Evolutionary conservation across 2,888 invertebrate species (phyloP).

Genomic region (Girardia tigrina): DNA sequence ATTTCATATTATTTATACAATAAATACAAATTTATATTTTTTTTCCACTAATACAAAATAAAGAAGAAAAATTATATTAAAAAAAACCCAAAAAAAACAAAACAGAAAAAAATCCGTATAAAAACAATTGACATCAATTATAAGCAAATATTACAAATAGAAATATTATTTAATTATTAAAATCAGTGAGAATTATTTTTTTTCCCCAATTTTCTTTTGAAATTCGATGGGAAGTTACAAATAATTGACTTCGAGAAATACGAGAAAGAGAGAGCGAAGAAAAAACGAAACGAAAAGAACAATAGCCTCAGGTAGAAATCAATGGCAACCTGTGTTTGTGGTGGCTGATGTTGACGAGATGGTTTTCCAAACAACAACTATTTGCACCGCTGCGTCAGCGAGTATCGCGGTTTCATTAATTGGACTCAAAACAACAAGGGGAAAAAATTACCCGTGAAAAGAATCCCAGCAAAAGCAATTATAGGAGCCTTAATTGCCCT

Average conservation of each 20-base stretch:
- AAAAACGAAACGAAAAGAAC: no score
- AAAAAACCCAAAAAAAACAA: no score
- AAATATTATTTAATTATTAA: no score
- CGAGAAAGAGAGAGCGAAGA: no score
- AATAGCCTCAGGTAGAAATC: neutral
- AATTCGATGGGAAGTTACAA: conserved; percentile 14
- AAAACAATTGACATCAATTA: no score
- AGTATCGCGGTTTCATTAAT: neutral
- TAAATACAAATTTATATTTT: no score
- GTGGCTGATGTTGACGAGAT: neutral
- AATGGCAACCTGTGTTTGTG: conserved; percentile 3
- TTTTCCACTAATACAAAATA: no score
- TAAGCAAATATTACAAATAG: no score
- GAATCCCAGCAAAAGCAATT: conserved; percentile 15
- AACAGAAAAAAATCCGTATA: no score
- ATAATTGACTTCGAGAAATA: neutral
- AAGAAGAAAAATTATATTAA: no score
- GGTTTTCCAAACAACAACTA: neutral
- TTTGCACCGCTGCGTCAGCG: conserved; percentile 9
- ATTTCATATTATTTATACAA: no score
- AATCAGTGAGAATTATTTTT: no score
- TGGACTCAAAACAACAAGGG: conserved; percentile 19
- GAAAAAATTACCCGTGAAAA: conserved; percentile 23
- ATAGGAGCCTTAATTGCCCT: conserved; percentile 1
- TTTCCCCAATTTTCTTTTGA: neutral